These are phyloP conservation scores for Drosophila rhopaloa DNA, from an alignment of 1,140 invertebrate species.

Conservation along the genomic window DNA sequence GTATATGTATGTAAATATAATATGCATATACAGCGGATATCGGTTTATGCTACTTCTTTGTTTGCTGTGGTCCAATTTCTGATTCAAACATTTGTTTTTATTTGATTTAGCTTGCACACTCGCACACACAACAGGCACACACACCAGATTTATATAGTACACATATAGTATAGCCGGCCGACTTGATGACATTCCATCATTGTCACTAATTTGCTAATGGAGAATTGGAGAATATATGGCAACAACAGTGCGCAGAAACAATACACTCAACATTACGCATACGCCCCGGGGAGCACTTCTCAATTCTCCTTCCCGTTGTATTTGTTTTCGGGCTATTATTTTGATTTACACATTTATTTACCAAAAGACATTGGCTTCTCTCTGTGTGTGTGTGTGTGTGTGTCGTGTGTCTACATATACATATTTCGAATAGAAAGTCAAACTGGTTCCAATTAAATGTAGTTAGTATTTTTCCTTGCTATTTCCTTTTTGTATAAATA, in stretches of 20 bases:
- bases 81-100: constrained; percentile 56
- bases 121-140: constrained; percentile 23
- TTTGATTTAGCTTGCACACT: constrained; percentile 53
- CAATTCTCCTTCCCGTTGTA: constrained; percentile 1
- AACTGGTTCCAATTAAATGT: constrained; percentile 15
- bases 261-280: constrained; percentile 25
- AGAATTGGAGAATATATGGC: constrained; percentile 21
- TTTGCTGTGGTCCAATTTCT: constrained; percentile 70
- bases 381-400: neutral
- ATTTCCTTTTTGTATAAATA: constrained; percentile 36
- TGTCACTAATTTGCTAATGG: constrained; percentile 46
- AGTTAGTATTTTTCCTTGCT: constrained; percentile 14
- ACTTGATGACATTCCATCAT: constrained; percentile 38
- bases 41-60: constrained; percentile 20
- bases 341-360: constrained; percentile 45
- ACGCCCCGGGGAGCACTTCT: constrained; percentile 22
- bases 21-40: constrained; percentile 22
- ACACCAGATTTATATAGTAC: constrained; percentile 2
- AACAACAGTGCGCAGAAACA: constrained; percentile 29
- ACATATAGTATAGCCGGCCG: constrained; percentile 1
- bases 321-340: constrained; percentile 22
- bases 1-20: constrained; percentile 16
- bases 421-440: constrained; percentile 3
- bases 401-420: neutral
- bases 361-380: neutral